Conservation (phyloP, 2,888 invertebrate species). For the Microctonus brassicae region DNA sequence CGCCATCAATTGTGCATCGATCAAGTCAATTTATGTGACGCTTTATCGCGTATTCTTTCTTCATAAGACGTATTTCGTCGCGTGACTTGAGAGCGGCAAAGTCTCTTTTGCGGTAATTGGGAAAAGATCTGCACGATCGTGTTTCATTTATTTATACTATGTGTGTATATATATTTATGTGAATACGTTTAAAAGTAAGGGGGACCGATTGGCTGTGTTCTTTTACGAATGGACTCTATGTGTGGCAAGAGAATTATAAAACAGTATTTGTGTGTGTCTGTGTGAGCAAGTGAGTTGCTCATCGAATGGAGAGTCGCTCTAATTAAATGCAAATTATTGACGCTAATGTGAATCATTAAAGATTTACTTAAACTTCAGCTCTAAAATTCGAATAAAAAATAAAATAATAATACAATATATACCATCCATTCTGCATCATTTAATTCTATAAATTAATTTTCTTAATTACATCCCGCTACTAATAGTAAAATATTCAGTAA, state of each 20-base stretch:
- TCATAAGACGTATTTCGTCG: not conserved
- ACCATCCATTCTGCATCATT: too few species aligned
- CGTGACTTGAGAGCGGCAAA: slow-evolving; percentile 25
- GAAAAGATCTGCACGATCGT: slow-evolving; percentile 26
- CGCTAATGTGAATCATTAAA: slow-evolving; percentile 21
- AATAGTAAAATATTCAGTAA: too few species aligned
- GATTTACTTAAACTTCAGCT: not conserved
- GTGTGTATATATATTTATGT: slow-evolving; percentile 1
- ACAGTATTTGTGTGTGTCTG: not conserved
- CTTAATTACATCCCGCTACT: too few species aligned
- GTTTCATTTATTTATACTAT: slow-evolving; percentile 10
- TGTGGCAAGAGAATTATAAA: not conserved
- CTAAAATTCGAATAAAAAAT: not conserved
- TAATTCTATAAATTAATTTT: too few species aligned
- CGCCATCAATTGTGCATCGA: not conserved
- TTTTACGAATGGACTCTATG: slow-evolving; percentile 6
- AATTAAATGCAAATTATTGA: slow-evolving; percentile 31
- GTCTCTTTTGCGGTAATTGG: slow-evolving; percentile 29
- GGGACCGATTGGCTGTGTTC: slow-evolving; percentile 6
- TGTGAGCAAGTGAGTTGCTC: not conserved
- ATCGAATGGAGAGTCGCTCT: slow-evolving; percentile 18
- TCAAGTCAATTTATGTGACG: slow-evolving; percentile 24
- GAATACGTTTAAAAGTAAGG: not conserved
- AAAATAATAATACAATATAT: too few species aligned
- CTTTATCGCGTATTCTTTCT: not conserved